Evolutionary conservation across 2,888 invertebrate genomes (phyloP), one percentile per base, ranked within the genome.

Genomic region (Thumatha senex): DNA sequence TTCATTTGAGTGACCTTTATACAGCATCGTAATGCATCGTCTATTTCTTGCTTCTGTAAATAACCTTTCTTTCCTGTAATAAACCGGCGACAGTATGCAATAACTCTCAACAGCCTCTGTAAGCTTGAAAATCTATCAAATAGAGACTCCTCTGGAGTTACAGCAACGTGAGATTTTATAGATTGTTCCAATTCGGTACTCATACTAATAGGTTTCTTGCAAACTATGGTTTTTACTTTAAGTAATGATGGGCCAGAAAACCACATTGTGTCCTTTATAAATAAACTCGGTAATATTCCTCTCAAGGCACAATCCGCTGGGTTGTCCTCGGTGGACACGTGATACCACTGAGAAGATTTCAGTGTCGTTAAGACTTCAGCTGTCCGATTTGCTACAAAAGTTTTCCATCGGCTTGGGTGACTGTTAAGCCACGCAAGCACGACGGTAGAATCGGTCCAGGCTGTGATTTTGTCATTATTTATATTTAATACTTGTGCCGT

Each of bases 271-370:
- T 44, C 29, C 1, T 18, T 13, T 8, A 41, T 7, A 12, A 46
- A 48, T 39, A 24, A 18, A 33, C 41, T 40, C 2, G 48, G 38
- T 29, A 46, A 10, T 14, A 55, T n/a, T n/a, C 57, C 57, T 31
- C 61, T 29, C 1, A 58, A 54, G 1, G 56, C 58, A 7, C 48
- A 48, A 34, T 61, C 61, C 7, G 58, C 61, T 12, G 55, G 52
- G 24, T 59, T 59, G 2, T 54, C 34, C 7, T 31, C 31, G 3
- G 56, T 46, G 0, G 30, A 10, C 0, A 57, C 53, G 35, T 61
- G 55, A 42, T 34, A 45, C 57, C 54, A 60, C 7, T 51, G 51
- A 10, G 40, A 12, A 1, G 44, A 24, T 11, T 13, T 40, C 31
- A 47, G 35, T 7, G n/a, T 13, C n/a, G 39, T 11, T 12, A 48